Percentiles rank a stretch among this genome's conserved stretches.
Evolutionary conservation across 2,888 invertebrate species (phyloP).

Genomic region (Lottia scabra): DNA sequence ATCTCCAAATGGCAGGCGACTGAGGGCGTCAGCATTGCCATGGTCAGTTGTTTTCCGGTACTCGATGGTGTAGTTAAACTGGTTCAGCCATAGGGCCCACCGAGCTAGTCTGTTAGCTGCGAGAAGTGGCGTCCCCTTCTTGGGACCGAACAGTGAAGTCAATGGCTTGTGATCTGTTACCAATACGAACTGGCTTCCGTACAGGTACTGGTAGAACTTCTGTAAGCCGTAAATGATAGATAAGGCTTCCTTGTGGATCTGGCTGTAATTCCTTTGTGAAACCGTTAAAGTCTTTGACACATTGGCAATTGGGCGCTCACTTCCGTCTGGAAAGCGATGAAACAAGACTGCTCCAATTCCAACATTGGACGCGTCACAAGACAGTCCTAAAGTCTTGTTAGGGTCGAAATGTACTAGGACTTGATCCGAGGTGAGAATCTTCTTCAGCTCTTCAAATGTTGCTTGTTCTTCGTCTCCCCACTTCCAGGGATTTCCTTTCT

Average conservation of each 20-base stretch:
- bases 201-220: conserved; percentile 28
- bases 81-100: conserved; percentile 54
- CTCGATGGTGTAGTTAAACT: conserved; percentile 49
- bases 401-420: conserved; percentile 27
- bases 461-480: conserved; percentile 13
- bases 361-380: conserved; percentile 33
- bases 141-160: background rate
- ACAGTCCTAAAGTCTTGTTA: conserved; percentile 18
- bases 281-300: conserved; percentile 22
- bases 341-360: conserved; percentile 31
- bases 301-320: conserved; percentile 23
- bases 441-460: conserved; percentile 9
- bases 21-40: conserved; percentile 10
- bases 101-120: conserved; percentile 48
- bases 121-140: background rate
- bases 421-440: conserved; percentile 4
- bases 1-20: background rate
- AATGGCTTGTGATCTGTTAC: conserved; percentile 9
- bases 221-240: conserved; percentile 24
- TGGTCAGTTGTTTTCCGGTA: conserved; percentile 3
- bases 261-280: conserved; percentile 23
- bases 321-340: conserved; percentile 25
- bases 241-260: conserved; percentile 29
- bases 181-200: conserved; percentile 19
- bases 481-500: conserved; percentile 17